Percentiles rank a stretch among this genome's conserved stretches.
phyloP scores from a whole-genome alignment of 2,888 invertebrate species.

The Orthosia cruda region DNA sequence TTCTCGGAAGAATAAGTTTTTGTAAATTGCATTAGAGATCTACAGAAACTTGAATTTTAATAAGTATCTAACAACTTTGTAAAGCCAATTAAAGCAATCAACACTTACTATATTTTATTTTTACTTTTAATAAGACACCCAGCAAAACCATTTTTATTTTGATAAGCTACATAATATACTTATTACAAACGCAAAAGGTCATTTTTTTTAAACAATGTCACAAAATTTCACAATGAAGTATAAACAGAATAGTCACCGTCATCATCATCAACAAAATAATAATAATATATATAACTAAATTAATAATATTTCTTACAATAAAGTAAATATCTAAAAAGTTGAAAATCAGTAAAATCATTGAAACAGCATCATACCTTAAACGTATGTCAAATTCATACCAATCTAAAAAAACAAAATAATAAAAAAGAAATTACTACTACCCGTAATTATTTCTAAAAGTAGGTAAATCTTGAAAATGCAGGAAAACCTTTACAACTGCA shows the following conservation, averaged over 20 bases:
- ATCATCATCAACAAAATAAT: neutral
- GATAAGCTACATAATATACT: no score
- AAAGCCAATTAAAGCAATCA: neutral
- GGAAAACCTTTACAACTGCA: no score
- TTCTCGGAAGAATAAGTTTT: conserved; percentile 10
- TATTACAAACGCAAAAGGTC: no score
- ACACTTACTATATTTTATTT: neutral
- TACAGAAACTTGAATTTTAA: neutral
- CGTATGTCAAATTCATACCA: no score
- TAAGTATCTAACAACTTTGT: neutral
- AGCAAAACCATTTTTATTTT: neutral
- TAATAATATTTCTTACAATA: neutral
- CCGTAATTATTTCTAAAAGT: no score
- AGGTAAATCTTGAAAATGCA: no score
- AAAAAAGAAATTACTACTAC: no score
- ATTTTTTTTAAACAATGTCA: neutral
- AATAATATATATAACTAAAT: neutral
- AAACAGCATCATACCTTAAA: no score
- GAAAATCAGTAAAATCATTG: no score
- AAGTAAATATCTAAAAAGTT: no score
- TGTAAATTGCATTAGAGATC: neutral
- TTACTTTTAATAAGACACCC: neutral
- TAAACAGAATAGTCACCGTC: neutral
- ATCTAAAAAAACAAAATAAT: no score
- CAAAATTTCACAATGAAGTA: neutral